Base-by-base conservation (phyloP, 2,797 vertebrate genomes). In the Cygnus olor region DNA sequence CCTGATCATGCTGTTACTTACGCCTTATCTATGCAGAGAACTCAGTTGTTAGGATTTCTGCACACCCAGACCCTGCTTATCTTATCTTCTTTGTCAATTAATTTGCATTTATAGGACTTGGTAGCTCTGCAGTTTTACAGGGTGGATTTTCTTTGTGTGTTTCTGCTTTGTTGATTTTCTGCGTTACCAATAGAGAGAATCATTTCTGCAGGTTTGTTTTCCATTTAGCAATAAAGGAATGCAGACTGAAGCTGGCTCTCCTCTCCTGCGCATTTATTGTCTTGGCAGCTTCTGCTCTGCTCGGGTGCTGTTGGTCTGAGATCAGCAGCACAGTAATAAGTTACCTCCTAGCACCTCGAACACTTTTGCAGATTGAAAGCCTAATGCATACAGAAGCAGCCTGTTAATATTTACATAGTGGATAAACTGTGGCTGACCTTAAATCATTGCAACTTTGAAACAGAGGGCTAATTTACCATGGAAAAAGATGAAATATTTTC, bases 391-490 rank as follows among this genome's bases (percentile, higher is more conserved):
- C 82, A 82, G 71, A 58, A 95, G 90, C n/a, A 0, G 69, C 74
- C 73, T 92, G 86, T 93, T 96, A 94, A 90, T 97, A 96, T 97
- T 97, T 97, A 93, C 88, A 61, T 49, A 92, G 88, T 87, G 72
- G 77, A 87, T 95, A 95, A 96, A 96, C 93, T 86, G 66, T 90
- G 92, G 66, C 87, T 94, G 93, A 94, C 95, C 94, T 94, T 96
- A 68, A 64, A 65, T 45, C 88, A 89, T 94, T 92, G 90, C 69
- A 95, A 21, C 93, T 93, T 96, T 94, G 88, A 95, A 97, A 96
- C 7, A 27, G 40, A 94, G 56, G 88, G 61, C 53, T 95, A 82
- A 95, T 94, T 94, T 95, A 88, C 64, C 80, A 16, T 34, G 51
- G 22, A 51, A 78, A 86, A 70, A 70, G 34, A 54, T 54, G 11